These are phyloP conservation scores for Cryptus viduatorius DNA, from an alignment of 2,888 invertebrate genomes.

Conservation along the genomic window DNA sequence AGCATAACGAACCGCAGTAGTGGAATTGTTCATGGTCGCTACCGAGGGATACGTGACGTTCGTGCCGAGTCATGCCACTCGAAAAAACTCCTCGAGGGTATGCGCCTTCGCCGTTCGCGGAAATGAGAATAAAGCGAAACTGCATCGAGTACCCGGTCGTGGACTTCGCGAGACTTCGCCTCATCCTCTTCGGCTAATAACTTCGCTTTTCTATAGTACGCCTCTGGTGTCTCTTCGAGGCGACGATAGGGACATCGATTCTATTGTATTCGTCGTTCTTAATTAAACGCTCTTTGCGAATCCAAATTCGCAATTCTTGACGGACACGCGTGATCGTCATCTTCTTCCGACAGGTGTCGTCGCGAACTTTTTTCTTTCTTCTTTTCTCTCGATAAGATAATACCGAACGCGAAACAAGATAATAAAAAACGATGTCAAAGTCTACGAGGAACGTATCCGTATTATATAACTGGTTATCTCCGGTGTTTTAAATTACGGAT, in stretches of 20 bases:
- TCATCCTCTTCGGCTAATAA: neutral
- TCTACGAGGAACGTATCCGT: conserved; percentile 15
- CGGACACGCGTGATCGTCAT: conserved; percentile 11
- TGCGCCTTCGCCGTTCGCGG: neutral
- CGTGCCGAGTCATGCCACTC: conserved; percentile 52
- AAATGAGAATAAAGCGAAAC: conserved; percentile 12
- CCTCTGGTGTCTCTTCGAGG: neutral
- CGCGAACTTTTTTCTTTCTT: neutral
- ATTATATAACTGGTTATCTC: conserved; percentile 40
- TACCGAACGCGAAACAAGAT: conserved; percentile 28
- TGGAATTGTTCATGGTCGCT: conserved; percentile 12
- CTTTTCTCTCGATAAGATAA: conserved; percentile 32
- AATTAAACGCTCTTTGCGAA: conserved; percentile 3
- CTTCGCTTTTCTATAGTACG: conserved; percentile 17
- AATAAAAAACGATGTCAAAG: conserved; percentile 51
- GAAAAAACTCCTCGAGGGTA: conserved; percentile 34
- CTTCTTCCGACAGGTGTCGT: conserved; percentile 9
- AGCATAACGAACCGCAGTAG: neutral
- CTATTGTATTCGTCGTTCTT: neutral
- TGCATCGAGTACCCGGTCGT: conserved; percentile 1
- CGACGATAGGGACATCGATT: conserved; percentile 36
- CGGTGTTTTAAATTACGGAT: neutral
- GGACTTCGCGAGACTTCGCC: too few species aligned
- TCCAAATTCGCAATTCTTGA: neutral
- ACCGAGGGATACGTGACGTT: conserved; percentile 49